Percentiles rank a stretch among this genome's conserved stretches.
These are phyloP conservation scores for Corythaixoides concolor DNA, from an alignment of 2,113 vertebrate species.

Conservation along the genomic window DNA sequence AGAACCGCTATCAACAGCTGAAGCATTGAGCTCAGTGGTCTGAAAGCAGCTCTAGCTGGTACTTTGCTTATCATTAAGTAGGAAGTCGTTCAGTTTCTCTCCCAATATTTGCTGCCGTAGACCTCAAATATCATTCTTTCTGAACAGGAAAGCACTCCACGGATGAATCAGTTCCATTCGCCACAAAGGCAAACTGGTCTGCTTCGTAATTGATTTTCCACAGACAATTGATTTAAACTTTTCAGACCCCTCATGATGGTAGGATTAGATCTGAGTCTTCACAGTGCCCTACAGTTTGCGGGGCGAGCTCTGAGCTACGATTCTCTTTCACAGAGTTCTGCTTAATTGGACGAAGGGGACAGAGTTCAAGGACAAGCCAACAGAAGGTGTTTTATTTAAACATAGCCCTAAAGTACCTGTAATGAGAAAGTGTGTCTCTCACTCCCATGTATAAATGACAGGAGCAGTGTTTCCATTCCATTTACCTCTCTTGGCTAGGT, in stretches of 20 bases:
- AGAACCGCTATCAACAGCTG: background rate
- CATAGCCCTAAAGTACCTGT: conserved; percentile 3
- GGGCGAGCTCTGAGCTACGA: background rate
- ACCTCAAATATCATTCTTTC: background rate
- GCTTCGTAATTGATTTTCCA: conserved; percentile 61
- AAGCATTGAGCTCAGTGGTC: background rate
- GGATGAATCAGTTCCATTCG: background rate
- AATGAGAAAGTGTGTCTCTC: conserved; percentile 7
- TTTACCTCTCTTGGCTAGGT: background rate
- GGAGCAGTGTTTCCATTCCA: background rate
- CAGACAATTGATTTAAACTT: conserved; percentile 62
- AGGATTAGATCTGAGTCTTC: conserved; percentile 57
- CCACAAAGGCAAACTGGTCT: conserved; percentile 33
- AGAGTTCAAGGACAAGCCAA: conserved; percentile 68
- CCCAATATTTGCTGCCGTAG: background rate
- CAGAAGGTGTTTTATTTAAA: conserved; percentile 65
- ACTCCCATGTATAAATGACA: background rate
- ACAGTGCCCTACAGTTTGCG: background rate
- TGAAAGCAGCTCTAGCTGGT: background rate
- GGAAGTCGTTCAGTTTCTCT: background rate
- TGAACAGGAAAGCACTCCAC: background rate
- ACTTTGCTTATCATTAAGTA: background rate
- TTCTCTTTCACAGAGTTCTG: conserved; percentile 51
- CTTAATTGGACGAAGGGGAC: conserved; percentile 62
- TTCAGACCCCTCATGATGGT: conserved; percentile 43